Evolutionary conservation across 2,888 invertebrate genomes (phyloP), one percentile per base, ranked within the genome.

Genomic region (Ormyrus labotus): DNA sequence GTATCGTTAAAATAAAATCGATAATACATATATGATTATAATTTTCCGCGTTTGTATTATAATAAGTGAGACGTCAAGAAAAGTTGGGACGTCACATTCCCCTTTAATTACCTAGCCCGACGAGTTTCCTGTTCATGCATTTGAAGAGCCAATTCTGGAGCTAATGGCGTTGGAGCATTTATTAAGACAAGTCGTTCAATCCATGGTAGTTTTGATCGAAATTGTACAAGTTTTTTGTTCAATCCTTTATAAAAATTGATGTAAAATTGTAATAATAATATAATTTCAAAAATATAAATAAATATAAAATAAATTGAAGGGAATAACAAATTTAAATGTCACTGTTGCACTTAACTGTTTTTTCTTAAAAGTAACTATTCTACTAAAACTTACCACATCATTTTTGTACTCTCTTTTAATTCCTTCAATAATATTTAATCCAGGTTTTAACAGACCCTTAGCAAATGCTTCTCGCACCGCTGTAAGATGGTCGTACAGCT

Each of bases 381-480:
- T 9, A 51, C 0, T 64, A 71, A 6, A 83, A 92, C 94, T 92
- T 92, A 96, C 95, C 77, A 95, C 93, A 92, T 96, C 95, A 89
- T 98, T 97, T 5, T 93, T 93, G 85, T 92, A 92, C 64, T 91
- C 91, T 88, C 93, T 94, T 84, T 93, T 92, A 86, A 92, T 91
- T 84, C 93, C 92, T 73, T 94, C 91, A 86, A 94, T 93, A 84
- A 94, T 92, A 90, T 97, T 97, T 0, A 98, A 91, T 1, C 98
- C 98, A 0, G 97, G 96, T 89, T 98, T 96, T 0, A 99, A 88
- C 75, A 95, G 92, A 0, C 98, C 98, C 86, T 95, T 94, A 0
- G 95, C 95, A 90, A 97, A 97, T 0, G 98, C 98, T 88, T 96
- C 95, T 94, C 97, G 98, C 77, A 99, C 13, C 13, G 13, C 13